Conservation (phyloP, 2,888 invertebrate genomes). For the Calliopum simillimum region DNA sequence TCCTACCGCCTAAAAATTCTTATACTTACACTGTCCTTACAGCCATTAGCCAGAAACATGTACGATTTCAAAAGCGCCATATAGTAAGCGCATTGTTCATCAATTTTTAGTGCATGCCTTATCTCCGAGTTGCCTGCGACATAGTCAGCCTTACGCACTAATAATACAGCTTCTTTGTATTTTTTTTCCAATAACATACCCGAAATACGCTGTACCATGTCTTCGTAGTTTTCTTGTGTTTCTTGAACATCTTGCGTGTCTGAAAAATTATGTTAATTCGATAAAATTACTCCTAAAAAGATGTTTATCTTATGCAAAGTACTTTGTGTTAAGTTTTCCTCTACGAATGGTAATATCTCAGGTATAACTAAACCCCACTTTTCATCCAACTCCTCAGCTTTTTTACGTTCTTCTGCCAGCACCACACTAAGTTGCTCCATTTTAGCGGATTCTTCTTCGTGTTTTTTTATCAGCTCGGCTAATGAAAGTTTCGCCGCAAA, state of each 20-base stretch:
- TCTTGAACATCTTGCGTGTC: slow-evolving; percentile 51
- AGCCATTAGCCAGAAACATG: slow-evolving; percentile 60
- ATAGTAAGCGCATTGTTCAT: slow-evolving; percentile 63
- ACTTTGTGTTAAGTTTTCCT: slow-evolving; percentile 57
- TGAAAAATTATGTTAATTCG: slow-evolving; percentile 22
- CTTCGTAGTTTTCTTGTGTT: slow-evolving; percentile 60
- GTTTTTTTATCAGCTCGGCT: slow-evolving; percentile 74
- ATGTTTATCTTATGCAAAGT: slow-evolving; percentile 36
- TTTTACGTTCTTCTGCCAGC: slow-evolving; percentile 71
- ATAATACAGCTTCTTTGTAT: slow-evolving; percentile 59
- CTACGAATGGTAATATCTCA: slow-evolving; percentile 58
- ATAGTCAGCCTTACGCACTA: slow-evolving; percentile 62
- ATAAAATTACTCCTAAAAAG: not conserved
- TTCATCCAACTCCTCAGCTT: slow-evolving; percentile 69
- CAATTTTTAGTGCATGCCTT: slow-evolving; percentile 53
- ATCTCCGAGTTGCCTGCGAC: slow-evolving; percentile 61
- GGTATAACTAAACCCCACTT: slow-evolving; percentile 59
- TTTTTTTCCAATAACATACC: slow-evolving; percentile 58
- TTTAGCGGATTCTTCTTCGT: slow-evolving; percentile 65
- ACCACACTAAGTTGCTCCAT: slow-evolving; percentile 67
- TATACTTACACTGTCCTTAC: slow-evolving; percentile 60
- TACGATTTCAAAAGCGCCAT: slow-evolving; percentile 62
- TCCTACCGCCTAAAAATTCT: too few species aligned
- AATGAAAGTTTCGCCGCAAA: slow-evolving; percentile 76
- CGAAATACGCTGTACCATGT: slow-evolving; percentile 58